Percentiles rank a stretch among this genome's conserved stretches.
phyloP scores from a whole-genome alignment of 64 coral and sea anemone species.

The Actinia tenebrosa region DNA sequence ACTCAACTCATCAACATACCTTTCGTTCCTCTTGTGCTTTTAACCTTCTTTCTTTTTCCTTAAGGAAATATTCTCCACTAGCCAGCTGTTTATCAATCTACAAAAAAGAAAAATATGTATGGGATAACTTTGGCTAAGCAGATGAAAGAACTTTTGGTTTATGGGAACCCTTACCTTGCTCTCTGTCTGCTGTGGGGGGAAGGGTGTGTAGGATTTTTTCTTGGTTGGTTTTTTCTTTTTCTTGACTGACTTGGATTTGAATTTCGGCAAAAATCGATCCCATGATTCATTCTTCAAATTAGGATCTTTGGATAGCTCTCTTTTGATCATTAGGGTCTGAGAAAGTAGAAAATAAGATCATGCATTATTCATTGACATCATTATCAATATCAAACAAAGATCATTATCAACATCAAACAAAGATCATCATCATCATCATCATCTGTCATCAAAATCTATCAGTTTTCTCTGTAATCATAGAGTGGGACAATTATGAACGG shows the following conservation, averaged over 20 bases:
- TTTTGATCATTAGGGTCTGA: conserved; percentile 93
- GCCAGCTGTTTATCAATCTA: conserved; percentile 96
- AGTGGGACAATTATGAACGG: too few species aligned
- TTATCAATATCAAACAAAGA: background rate
- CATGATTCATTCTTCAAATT: conserved; percentile 90
- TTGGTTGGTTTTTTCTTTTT: conserved; percentile 74
- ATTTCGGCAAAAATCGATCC: conserved; percentile 97
- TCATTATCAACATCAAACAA: too few species aligned
- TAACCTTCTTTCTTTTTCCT: conserved; percentile 82
- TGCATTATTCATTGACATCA: background rate
- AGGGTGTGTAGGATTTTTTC: conserved; percentile 91
- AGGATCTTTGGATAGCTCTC: conserved; percentile 92
- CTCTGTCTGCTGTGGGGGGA: conserved; percentile 86
- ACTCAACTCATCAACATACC: conserved; percentile 16
- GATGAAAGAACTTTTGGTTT: too few species aligned
- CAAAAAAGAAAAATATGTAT: background rate
- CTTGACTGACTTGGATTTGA: conserved; percentile 70
- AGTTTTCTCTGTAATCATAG: too few species aligned
- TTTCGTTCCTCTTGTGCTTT: conserved; percentile 75
- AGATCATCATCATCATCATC: too few species aligned
- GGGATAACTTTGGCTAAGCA: background rate
- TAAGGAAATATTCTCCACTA: conserved; percentile 95
- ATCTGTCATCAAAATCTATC: too few species aligned
- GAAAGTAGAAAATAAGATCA: background rate
- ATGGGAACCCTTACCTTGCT: conserved; percentile 70